Evolutionary conservation across 2,888 invertebrate genomes (phyloP).

Genomic region (Aphelenchoides bicaudatus): DNA sequence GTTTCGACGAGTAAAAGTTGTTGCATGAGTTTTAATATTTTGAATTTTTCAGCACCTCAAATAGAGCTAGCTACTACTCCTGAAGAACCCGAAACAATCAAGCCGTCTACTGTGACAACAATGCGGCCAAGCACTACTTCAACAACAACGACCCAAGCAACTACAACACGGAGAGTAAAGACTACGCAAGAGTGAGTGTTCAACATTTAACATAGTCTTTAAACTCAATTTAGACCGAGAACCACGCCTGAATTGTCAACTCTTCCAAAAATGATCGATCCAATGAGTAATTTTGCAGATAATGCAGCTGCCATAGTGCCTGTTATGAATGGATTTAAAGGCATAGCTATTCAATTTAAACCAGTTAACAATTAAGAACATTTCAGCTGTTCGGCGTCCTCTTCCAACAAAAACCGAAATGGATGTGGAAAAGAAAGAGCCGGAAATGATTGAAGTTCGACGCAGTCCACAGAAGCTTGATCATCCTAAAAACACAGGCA

Average conservation of each 20-base stretch:
- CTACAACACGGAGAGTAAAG: too few relatives aligned
- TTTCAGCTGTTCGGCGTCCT: conserved; percentile 5
- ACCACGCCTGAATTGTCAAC: too few relatives aligned
- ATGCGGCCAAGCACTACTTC: conserved; percentile 5
- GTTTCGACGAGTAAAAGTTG: neutral
- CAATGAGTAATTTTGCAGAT: too few relatives aligned
- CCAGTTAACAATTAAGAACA: too few relatives aligned
- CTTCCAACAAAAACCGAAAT: neutral
- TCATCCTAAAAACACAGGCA: neutral
- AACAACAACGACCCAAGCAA: neutral
- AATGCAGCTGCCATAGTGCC: too few relatives aligned
- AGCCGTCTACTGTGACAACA: neutral
- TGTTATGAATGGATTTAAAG: too few relatives aligned
- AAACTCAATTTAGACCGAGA: too few relatives aligned
- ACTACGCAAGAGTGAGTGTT: too few relatives aligned
- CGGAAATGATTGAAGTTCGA: conserved; percentile 23
- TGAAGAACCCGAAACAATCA: conserved; percentile 3
- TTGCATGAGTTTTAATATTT: neutral
- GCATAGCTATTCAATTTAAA: too few relatives aligned
- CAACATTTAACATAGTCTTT: too few relatives aligned
- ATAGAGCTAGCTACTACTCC: conserved; percentile 14
- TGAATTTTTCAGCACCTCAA: too few relatives aligned
- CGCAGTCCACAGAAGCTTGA: conserved; percentile 1
- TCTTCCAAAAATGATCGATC: too few relatives aligned
- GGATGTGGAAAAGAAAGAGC: conserved; percentile 1